Conservation (phyloP, 2,888 invertebrate species). For the Lasioglossum leucozonium region DNA sequence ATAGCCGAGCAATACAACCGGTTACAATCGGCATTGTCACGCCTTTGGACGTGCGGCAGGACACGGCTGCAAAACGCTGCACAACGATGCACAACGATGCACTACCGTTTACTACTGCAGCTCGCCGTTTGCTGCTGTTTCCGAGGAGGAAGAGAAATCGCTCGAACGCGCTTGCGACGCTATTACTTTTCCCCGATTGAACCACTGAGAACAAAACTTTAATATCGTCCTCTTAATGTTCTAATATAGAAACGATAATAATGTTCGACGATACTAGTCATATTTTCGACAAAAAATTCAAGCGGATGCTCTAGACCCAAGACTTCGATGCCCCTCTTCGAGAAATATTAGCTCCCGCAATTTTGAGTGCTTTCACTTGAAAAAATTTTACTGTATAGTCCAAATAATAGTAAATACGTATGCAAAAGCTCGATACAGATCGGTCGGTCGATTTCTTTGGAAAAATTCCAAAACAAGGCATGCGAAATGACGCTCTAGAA, state of each 20-base stretch:
- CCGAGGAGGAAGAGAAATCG: conserved; percentile 57
- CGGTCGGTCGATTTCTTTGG: neutral
- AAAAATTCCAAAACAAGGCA: neutral
- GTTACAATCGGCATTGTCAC: conserved; percentile 3
- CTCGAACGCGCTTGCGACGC: conserved; percentile 13
- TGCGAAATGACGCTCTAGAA: neutral
- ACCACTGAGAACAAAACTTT: neutral
- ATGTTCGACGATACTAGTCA: too few relatives aligned
- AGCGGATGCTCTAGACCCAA: neutral
- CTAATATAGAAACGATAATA: neutral
- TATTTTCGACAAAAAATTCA: neutral
- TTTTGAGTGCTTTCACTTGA: too few relatives aligned
- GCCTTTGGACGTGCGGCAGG: conserved; percentile 15
- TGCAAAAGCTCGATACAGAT: neutral
- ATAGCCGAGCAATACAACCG: conserved; percentile 8
- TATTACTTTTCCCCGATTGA: conserved; percentile 29
- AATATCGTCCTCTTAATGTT: neutral
- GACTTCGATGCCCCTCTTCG: neutral
- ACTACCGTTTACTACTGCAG: neutral
- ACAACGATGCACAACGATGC: neutral
- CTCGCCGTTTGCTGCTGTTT: neutral
- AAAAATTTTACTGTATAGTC: too few relatives aligned
- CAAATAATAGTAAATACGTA: neutral
- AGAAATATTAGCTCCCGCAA: too few relatives aligned
- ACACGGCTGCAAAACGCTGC: neutral